These are phyloP conservation scores for Anniella stebbinsi DNA, from an alignment of 2,797 vertebrate genomes.

Conservation along the genomic window DNA sequence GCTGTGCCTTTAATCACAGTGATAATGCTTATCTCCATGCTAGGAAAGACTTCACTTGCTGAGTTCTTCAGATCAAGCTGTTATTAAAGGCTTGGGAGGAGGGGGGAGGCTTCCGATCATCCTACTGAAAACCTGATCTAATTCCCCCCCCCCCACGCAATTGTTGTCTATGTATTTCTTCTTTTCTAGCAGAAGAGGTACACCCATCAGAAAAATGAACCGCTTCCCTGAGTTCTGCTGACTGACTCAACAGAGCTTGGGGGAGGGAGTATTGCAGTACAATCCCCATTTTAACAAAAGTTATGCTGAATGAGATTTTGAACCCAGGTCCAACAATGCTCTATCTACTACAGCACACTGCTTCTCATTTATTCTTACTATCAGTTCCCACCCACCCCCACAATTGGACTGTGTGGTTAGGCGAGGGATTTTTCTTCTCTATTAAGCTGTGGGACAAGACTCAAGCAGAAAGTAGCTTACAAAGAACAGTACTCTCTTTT, in stretches of 20 bases:
- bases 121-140: neutral
- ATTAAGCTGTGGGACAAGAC: neutral
- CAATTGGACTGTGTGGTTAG: neutral
- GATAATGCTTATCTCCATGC: neutral
- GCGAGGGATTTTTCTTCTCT: neutral
- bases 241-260: neutral
- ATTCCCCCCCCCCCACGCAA: neutral
- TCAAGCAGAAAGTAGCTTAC: neutral
- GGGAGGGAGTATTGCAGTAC: neutral
- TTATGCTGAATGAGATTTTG: neutral
- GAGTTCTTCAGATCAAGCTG: neutral
- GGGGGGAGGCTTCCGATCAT: neutral
- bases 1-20: neutral
- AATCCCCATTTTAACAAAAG: neutral
- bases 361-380: neutral
- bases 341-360: too few species aligned
- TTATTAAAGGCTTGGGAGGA: neutral
- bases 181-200: neutral
- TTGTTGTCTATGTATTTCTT: neutral
- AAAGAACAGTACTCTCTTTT: neutral
- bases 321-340: neutral
- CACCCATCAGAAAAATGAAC: neutral
- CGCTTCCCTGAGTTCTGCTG: neutral
- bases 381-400: neutral
- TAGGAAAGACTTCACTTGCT: neutral